Percentiles rank a stretch among this genome's conserved stretches.
Evolutionary conservation across 1,140 invertebrate genomes (phyloP).

Genomic region (Trichonephila clavata): DNA sequence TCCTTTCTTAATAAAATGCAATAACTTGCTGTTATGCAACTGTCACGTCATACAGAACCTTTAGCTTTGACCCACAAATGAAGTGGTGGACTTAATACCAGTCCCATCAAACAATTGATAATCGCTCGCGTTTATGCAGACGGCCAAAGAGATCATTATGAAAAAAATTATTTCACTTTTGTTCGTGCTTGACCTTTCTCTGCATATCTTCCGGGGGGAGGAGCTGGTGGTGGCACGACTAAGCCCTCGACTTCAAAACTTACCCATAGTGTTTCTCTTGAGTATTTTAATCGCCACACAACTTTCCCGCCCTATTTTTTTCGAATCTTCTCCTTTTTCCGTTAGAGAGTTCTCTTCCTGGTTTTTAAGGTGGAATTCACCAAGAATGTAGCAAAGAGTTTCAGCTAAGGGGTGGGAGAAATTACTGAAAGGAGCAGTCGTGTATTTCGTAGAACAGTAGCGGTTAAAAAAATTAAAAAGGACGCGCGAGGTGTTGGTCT

Average conservation of each 20-base stretch:
- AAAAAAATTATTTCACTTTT: conserved; percentile 20
- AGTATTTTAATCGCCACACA: not conserved
- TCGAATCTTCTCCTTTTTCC: not conserved
- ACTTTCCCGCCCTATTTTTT: conserved; percentile 1
- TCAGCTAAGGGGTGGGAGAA: not conserved
- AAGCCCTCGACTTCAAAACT: not conserved
- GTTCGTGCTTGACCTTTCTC: conserved; percentile 33
- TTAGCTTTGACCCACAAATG: conserved; percentile 5
- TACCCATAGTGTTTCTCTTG: not conserved
- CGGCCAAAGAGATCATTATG: conserved; percentile 8
- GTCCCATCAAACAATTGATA: conserved; percentile 32
- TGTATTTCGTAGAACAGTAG: not conserved
- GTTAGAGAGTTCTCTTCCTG: not conserved
- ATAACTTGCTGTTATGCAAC: conserved; percentile 4
- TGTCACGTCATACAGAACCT: not conserved
- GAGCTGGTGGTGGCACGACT: not conserved
- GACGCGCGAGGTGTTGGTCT: not conserved
- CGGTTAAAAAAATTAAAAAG: not conserved
- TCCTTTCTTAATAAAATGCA: not conserved
- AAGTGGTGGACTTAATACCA: conserved; percentile 3
- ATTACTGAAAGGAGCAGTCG: not conserved
- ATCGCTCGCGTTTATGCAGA: not conserved
- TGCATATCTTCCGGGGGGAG: not conserved
- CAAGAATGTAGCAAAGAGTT: not conserved
- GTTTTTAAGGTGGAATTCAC: conserved; percentile 3